Evolutionary conservation across 2,888 invertebrate genomes (phyloP).

Genomic region (Volucella inflata): DNA sequence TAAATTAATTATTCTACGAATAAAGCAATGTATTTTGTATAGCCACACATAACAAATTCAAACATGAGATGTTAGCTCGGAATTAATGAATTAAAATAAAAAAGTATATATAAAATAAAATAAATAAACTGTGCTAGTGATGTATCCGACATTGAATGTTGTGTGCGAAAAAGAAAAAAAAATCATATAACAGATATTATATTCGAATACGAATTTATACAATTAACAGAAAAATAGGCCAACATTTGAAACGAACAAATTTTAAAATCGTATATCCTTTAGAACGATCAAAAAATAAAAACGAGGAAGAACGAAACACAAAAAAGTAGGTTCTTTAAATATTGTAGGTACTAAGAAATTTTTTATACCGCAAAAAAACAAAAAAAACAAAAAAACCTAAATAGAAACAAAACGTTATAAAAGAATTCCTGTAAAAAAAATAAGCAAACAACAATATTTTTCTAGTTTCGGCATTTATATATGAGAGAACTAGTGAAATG

Average conservation of each 20-base stretch:
- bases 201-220: constrained; percentile 65
- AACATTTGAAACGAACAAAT: neutral
- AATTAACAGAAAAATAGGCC: constrained; percentile 15
- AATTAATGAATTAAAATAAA: constrained; percentile 7
- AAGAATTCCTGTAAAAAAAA: constrained; percentile 15
- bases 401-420: constrained; percentile 3
- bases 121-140: constrained; percentile 40
- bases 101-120: constrained; percentile 10
- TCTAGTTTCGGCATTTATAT: neutral
- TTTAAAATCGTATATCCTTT: constrained; percentile 3
- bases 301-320: neutral
- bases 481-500: neutral
- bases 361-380: constrained; percentile 47
- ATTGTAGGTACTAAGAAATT: constrained; percentile 41
- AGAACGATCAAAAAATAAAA: constrained; percentile 2
- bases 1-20: constrained; percentile 19
- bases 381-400: neutral
- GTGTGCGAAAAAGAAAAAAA: constrained; percentile 27
- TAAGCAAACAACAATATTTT: constrained; percentile 6
- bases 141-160: constrained; percentile 40
- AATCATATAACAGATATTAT: neutral
- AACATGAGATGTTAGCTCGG: constrained; percentile 26
- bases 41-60: constrained; percentile 19
- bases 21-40: constrained; percentile 43
- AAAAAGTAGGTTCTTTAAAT: constrained; percentile 15